Evolutionary conservation across 2,888 invertebrate species (phyloP), one percentile per base, ranked within the genome.

Genomic region (Lasioglossum malachurum): DNA sequence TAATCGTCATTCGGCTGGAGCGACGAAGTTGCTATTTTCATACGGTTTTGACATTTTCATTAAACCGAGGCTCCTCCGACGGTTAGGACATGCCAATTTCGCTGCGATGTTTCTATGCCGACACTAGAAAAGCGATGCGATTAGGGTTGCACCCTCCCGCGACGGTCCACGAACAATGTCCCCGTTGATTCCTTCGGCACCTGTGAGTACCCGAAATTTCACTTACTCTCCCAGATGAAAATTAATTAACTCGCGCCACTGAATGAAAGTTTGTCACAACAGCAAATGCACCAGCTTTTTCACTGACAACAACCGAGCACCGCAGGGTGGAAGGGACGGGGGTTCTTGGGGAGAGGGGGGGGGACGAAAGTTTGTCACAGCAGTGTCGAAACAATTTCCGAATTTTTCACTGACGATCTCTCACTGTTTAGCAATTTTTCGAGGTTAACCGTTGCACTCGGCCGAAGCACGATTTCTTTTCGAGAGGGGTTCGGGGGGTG

Each of bases 391-490:
- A 53, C 23, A n/a, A 53, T 53, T 49, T 10, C 23, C 23, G 23
- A 53, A 53, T 53, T n/a, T 27, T 27, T n/a, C 64, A 64, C 64
- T 16, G 31, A 31, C 5, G 16, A 60, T 31, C 1, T 60, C n/a
- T 31, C 64, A 64, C 64, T 31, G 64, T 16, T n/a, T n/a, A n/a
- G 53, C 23, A 7, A 64, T 64, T 64, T 31, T 4, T 19, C 31
- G 31, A 7, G 67, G 67, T 10, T 38, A 1, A 38, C 49, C 49
- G n/a, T 35, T 49, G 44, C 78, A 78, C 78, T 60, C 31, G 78
- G 31, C 57, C 74, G 82, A 82, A 73, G 81, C 83, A 46, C 81
- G 16, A 31, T 64, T 16, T 64, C 27, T 31, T 64, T 64, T 64
- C 27, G 27, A 27, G 12, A 2, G 5, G 12, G 64, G 16, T 4